Evolutionary conservation across 2,888 invertebrate genomes (phyloP), one percentile per base, ranked within the genome.

Genomic region (Xylophagus ater): DNA sequence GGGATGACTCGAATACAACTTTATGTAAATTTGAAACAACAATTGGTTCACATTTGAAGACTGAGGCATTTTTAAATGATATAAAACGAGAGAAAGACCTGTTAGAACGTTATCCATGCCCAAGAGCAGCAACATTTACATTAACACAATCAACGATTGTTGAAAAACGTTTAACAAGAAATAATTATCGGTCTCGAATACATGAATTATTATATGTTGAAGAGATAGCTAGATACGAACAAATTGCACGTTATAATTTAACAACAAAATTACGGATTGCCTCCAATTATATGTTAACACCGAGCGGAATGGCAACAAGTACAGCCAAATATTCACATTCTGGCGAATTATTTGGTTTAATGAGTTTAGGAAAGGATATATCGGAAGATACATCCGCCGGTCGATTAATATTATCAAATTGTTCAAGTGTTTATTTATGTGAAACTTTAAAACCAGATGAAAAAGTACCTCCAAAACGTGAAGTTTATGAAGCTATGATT

Each of bases 371-470:
- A 17, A 78, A 80, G 53, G 79, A 81, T 53, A 69, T 87, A 29
- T 83, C 83, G 0, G 86, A 86, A 58, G 87, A 87, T 56, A 83
- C 85, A 3, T 77, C 81, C 9, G 81, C 83, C 33, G 87, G 87
- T 1, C 70, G 85, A 18, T 66, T 87, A 10, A 78, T 87, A 43
- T 64, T 86, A 12, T 80, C 80, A 53, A 82, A 81, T 53, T 85
- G 84, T 55, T 76, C 74, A 43, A 74, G 74, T 25, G 77, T 84
- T 6, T 72, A 79, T 44, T 61, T 84, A 33, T 71, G 68, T 25
- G 65, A 61, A 37, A 55, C 58, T 52, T 4, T 21, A 20, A 51
- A 25, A 38, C 12, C 40, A 6, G 45, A 49, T 23, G 46, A 49
- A 33, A 26, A 32, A n/a, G 25, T 24, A 2, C n/a, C n/a, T 29